Evolutionary conservation across 1,140 invertebrate species (phyloP).

Genomic region (Pseudobourletiella spinata): DNA sequence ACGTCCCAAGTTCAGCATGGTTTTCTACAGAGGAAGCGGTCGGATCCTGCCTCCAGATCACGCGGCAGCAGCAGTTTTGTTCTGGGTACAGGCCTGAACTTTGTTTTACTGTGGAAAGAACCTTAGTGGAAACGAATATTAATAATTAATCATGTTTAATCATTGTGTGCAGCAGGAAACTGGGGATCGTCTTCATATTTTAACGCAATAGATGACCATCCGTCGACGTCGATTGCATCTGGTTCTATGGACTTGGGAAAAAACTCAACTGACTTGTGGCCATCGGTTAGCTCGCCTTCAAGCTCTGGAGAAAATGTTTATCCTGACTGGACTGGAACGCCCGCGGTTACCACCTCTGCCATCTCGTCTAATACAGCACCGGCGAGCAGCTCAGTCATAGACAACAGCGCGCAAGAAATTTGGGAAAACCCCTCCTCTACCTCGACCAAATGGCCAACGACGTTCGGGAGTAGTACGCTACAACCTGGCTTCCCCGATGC

Average conservation of each 20-base stretch:
- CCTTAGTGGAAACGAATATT: background rate
- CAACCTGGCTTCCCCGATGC: constrained; percentile 6
- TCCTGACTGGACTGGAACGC: background rate
- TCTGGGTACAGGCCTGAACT: too few relatives aligned
- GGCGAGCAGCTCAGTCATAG: too few relatives aligned
- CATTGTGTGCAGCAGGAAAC: too few relatives aligned
- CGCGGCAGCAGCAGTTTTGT: background rate
- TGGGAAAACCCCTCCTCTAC: background rate
- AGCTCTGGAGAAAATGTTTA: background rate
- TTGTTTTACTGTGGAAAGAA: too few relatives aligned
- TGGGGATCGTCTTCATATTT: constrained; percentile 1
- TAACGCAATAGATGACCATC: background rate
- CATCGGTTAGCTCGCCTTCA: background rate
- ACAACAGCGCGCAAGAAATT: constrained; percentile 3
- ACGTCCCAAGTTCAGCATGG: background rate
- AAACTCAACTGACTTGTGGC: constrained; percentile 1
- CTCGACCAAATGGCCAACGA: constrained; percentile 5
- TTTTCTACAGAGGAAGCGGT: constrained; percentile 22
- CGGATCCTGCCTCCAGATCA: constrained; percentile 11
- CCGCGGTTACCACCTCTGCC: background rate
- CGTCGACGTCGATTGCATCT: background rate
- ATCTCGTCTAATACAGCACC: background rate
- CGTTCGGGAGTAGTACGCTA: background rate
- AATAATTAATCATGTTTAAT: too few relatives aligned
- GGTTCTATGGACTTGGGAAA: background rate